phyloP scores from a whole-genome alignment of 2,113 vertebrate genomes.

The Raja brachyura region DNA sequence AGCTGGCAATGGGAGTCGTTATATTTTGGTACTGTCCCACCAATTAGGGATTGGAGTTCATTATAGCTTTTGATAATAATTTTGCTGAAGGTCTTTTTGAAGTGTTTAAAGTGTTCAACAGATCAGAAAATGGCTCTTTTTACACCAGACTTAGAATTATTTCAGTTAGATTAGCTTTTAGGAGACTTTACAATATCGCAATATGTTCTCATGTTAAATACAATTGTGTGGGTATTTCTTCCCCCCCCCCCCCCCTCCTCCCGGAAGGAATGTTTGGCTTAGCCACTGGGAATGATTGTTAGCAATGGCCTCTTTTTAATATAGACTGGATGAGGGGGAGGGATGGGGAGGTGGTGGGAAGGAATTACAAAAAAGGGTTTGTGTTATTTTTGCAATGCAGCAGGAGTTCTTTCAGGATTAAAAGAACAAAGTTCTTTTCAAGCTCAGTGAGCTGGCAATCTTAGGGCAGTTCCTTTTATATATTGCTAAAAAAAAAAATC shows the following conservation, averaged over 20 bases:
- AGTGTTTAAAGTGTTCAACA: not conserved
- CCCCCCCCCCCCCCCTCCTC: no score
- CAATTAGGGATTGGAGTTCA: not conserved
- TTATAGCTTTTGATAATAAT: not conserved
- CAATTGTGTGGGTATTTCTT: not conserved
- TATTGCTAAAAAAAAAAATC: not conserved
- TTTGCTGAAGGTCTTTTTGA: not conserved
- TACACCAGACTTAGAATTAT: not conserved
- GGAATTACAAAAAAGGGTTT: conserved; percentile 36
- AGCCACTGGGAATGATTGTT: not conserved
- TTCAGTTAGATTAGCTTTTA: not conserved
- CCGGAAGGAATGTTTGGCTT: not conserved
- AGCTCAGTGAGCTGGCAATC: not conserved
- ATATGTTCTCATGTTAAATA: not conserved
- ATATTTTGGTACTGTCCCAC: no score
- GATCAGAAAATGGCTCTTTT: not conserved
- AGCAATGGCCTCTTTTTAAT: not conserved
- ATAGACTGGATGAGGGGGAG: not conserved
- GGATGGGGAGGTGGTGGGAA: conserved; percentile 24
- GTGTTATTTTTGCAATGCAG: conserved; percentile 28
- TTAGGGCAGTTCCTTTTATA: not conserved
- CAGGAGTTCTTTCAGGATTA: conserved; percentile 36
- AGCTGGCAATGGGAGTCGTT: no score
- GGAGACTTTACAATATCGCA: not conserved
- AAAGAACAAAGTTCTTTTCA: conserved; percentile 16